Conservation (phyloP, 2,113 vertebrate species). For the Austrofundulus limnaeus region DNA sequence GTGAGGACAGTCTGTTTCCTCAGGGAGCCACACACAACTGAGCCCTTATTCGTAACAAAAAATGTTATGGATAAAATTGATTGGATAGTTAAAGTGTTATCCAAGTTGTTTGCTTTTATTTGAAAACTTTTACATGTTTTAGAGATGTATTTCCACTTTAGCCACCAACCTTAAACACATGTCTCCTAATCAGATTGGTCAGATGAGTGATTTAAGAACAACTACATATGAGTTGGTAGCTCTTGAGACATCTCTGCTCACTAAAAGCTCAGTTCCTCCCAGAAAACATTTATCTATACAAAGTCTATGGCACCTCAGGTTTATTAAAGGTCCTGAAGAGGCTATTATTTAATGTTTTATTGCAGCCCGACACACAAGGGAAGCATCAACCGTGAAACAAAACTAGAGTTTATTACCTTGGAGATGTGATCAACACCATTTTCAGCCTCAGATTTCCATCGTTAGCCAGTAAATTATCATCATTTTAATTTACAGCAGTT, state of each 20-base stretch:
- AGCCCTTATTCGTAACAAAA: no score
- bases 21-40: slow-evolving; percentile 40
- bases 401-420: not conserved
- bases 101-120: no score
- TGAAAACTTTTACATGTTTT: no score
- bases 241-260: not conserved
- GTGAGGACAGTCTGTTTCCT: slow-evolving; percentile 73
- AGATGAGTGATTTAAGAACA: no score
- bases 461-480: no score
- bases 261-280: not conserved
- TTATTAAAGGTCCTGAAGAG: not conserved
- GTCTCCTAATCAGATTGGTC: no score
- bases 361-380: not conserved
- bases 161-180: no score
- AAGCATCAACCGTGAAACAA: not conserved
- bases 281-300: slow-evolving; percentile 2
- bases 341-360: slow-evolving; percentile 10
- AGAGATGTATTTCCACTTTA: no score
- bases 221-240: not conserved
- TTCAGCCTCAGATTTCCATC: not conserved
- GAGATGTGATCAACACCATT: not conserved
- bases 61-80: no score
- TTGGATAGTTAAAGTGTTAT: no score
- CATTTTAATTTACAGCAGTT: no score
- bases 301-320: not conserved